Conservation (phyloP, 2,888 invertebrate species). For the Trachelus iudaicus region DNA sequence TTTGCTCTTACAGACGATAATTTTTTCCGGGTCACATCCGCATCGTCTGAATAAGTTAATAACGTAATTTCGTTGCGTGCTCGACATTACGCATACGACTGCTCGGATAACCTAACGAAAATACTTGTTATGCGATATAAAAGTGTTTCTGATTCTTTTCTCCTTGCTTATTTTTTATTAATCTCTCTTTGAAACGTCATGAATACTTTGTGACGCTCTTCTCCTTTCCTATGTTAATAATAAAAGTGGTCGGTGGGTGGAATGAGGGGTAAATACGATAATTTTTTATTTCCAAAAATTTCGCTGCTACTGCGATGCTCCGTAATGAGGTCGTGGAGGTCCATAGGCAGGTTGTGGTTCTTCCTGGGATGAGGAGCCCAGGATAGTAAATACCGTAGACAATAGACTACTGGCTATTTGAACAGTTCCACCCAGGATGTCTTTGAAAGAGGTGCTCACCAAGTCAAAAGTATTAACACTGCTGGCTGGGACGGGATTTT, state of each 20-base stretch:
- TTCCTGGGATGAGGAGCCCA: conserved; percentile 47
- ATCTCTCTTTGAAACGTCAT: background rate
- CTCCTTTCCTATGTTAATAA: background rate
- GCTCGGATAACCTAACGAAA: background rate
- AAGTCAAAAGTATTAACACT: conserved; percentile 44
- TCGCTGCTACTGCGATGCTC: background rate
- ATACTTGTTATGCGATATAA: background rate
- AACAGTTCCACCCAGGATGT: conserved; percentile 50
- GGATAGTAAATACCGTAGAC: conserved; percentile 46
- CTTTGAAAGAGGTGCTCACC: conserved; percentile 49
- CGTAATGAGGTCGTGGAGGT: background rate
- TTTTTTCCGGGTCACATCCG: conserved; percentile 1
- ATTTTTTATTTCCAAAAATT: background rate
- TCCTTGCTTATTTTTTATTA: background rate
- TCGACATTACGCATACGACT: too few relatives aligned
- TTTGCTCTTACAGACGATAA: background rate
- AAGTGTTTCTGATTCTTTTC: background rate
- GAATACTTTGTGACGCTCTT: background rate
- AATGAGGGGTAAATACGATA: background rate
- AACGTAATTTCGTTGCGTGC: background rate
- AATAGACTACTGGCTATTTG: conserved; percentile 49
- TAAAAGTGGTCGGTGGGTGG: background rate
- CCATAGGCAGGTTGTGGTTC: conserved; percentile 7
- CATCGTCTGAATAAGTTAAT: background rate
- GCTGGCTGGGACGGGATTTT: conserved; percentile 37